Conservation (phyloP, 1,140 invertebrate genomes). For the Dysdera silvatica region DNA sequence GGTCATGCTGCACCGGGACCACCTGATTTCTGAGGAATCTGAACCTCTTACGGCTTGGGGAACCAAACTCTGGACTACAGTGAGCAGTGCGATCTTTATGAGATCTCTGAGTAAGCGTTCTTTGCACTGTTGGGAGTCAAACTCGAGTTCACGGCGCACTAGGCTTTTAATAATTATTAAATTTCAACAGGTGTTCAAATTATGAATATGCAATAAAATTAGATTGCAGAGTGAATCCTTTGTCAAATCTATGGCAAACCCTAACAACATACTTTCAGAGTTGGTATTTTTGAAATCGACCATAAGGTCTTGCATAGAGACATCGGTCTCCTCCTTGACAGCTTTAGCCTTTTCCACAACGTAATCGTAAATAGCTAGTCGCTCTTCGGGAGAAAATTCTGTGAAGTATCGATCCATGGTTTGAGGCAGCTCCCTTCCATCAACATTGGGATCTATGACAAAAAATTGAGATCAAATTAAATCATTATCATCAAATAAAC, state of each 20-base stretch:
- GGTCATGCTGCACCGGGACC: no score
- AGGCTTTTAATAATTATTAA: not conserved
- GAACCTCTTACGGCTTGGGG: no score
- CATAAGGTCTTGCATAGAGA: constrained; percentile 37
- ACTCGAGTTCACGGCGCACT: no score
- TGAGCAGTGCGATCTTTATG: no score
- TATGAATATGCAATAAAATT: no score
- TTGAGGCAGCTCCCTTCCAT: constrained; percentile 24
- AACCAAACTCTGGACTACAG: no score
- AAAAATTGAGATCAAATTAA: no score
- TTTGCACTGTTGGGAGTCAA: no score
- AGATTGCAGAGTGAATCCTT: not conserved
- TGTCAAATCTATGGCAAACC: not conserved
- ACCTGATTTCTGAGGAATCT: no score
- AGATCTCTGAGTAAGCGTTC: no score
- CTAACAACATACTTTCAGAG: constrained; percentile 34
- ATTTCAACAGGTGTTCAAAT: not conserved
- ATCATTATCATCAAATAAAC: no score
- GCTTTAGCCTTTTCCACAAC: constrained; percentile 33
- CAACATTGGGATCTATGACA: not conserved
- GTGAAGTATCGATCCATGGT: constrained; percentile 32
- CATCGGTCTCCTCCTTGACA: constrained; percentile 27
- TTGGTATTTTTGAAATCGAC: constrained; percentile 36
- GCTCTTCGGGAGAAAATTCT: constrained; percentile 33
- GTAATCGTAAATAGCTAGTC: constrained; percentile 38